These are phyloP conservation scores for Cremastobaeus sp. DNA, from an alignment of 2,888 invertebrate species.

Conservation along the genomic window DNA sequence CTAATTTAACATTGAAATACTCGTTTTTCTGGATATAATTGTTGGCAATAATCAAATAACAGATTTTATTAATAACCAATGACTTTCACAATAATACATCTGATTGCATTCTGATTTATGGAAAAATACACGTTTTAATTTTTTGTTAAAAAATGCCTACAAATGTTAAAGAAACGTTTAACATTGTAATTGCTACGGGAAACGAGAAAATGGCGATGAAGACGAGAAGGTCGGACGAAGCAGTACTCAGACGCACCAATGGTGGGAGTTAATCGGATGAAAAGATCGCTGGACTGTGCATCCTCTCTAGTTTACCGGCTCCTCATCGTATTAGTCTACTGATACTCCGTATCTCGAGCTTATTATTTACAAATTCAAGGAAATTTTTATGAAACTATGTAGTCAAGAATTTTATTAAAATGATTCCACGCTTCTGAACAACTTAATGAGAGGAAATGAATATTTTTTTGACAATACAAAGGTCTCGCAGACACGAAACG, in stretches of 20 bases:
- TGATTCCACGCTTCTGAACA: constrained; percentile 57
- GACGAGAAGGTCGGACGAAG: constrained; percentile 59
- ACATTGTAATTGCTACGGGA: too few species aligned
- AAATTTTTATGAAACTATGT: constrained; percentile 52
- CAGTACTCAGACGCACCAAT: constrained; percentile 52
- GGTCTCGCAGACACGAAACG: constrained; percentile 34
- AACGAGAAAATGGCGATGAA: constrained; percentile 55
- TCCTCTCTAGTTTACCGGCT: constrained; percentile 65
- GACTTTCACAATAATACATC: too few species aligned
- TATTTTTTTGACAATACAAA: constrained; percentile 53
- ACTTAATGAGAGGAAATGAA: constrained; percentile 60
- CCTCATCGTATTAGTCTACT: constrained; percentile 48
- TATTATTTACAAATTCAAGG: constrained; percentile 58
- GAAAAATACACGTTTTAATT: too few species aligned
- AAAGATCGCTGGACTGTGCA: constrained; percentile 73
- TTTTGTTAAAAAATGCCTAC: too few species aligned
- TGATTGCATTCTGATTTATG: too few species aligned
- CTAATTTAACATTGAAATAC: too few species aligned
- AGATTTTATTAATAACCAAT: too few species aligned
- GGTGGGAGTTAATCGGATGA: constrained; percentile 72
- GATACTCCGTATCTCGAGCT: constrained; percentile 20
- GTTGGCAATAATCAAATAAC: too few species aligned
- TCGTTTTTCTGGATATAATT: too few species aligned
- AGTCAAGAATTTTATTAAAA: constrained; percentile 58
- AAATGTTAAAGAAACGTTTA: too few species aligned